phyloP scores from a whole-genome alignment of 2,797 vertebrate species.

The Microctenopoma stevenorrisi region DNA sequence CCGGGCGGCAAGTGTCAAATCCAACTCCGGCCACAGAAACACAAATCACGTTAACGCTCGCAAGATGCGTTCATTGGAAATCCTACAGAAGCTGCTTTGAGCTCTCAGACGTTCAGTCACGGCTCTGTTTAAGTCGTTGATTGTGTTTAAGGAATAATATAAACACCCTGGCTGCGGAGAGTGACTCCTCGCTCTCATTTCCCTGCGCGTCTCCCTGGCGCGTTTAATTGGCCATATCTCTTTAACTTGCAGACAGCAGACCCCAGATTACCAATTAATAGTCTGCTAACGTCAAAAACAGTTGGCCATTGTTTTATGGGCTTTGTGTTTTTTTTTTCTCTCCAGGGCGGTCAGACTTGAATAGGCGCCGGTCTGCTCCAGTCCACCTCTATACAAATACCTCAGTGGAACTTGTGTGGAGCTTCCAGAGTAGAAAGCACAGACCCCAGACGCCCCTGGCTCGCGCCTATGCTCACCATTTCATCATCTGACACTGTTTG shows the following conservation, averaged over 20 bases:
- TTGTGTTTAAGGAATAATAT: conserved; percentile 77
- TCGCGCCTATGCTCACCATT: conserved; percentile 49
- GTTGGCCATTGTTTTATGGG: conserved; percentile 81
- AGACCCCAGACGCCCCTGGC: conserved; percentile 72
- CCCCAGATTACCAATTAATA: conserved; percentile 79
- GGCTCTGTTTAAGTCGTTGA: conserved; percentile 74
- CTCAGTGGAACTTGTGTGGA: conserved; percentile 80
- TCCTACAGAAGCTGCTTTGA: conserved; percentile 47
- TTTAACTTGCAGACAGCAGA: conserved; percentile 67
- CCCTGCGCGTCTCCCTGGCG: conserved; percentile 54
- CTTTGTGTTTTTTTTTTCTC: conserved; percentile 59
- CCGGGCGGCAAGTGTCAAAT: conserved; percentile 83
- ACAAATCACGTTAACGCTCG: conserved; percentile 73
- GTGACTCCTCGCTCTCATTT: conserved; percentile 63
- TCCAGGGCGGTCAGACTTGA: conserved; percentile 77
- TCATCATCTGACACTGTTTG: conserved; percentile 80
- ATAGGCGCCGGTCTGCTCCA: conserved; percentile 82
- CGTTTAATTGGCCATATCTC: conserved; percentile 78
- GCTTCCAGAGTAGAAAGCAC: conserved; percentile 67
- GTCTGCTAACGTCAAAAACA: conserved; percentile 82
- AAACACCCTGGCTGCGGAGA: conserved; percentile 60
- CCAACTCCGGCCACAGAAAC: conserved; percentile 71
- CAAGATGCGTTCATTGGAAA: conserved; percentile 76
- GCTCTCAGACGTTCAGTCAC: conserved; percentile 67
- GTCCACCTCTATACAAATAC: conserved; percentile 81